Percentiles rank a stretch among this genome's conserved stretches.
Conservation (phyloP, 2,888 invertebrate genomes). For the Ligdia adustata region DNA sequence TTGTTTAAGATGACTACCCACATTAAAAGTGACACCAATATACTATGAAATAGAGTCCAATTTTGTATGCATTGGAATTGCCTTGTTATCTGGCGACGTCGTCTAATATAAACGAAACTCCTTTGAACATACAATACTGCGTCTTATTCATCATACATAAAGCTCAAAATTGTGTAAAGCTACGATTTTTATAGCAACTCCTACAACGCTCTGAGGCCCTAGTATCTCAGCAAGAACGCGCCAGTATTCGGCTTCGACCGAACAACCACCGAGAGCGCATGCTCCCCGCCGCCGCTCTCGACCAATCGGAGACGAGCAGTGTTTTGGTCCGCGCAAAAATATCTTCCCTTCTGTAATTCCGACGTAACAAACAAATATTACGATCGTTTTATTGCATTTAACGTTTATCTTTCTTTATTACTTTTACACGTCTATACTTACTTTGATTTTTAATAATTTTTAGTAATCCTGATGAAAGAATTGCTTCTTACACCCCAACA, state of each 20-base stretch:
- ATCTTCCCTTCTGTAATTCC: conserved; percentile 42
- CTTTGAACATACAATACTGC: conserved; percentile 35
- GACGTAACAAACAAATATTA: conserved; percentile 29
- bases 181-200: conserved; percentile 57
- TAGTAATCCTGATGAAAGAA: conserved; percentile 2
- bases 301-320: conserved; percentile 73
- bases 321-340: conserved; percentile 51
- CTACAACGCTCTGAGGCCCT: conserved; percentile 79
- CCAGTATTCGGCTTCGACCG: conserved; percentile 80
- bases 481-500: conserved; percentile 30
- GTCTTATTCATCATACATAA: conserved; percentile 25
- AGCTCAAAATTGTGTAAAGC: conserved; percentile 13
- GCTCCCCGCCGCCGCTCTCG: conserved; percentile 72
- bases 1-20: conserved; percentile 42
- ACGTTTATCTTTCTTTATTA: conserved; percentile 5
- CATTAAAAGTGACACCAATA: conserved; percentile 14
- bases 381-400: conserved; percentile 3
- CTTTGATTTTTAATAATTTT: neutral
- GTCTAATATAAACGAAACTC: conserved; percentile 55
- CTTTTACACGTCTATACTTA: neutral
- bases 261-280: conserved; percentile 74
- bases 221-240: conserved; percentile 80
- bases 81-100: conserved; percentile 70
- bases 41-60: conserved; percentile 42
- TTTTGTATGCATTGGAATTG: conserved; percentile 42